phyloP scores from a whole-genome alignment of 2,888 invertebrate species.

The Tolmerus cingulatus region DNA sequence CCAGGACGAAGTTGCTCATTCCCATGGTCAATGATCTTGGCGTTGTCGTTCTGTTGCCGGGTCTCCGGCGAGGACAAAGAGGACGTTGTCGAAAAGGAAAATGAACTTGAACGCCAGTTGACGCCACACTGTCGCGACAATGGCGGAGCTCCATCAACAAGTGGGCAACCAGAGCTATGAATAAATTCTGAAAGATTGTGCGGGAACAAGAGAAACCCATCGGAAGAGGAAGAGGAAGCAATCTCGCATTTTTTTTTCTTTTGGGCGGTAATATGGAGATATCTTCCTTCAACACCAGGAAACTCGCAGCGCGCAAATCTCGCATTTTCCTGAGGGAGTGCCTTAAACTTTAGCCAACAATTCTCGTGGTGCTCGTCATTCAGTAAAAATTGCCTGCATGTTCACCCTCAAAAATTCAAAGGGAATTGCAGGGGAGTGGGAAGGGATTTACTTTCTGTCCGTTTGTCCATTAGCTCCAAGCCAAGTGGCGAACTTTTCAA shows the following conservation, averaged over 20 bases:
- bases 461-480: not conserved
- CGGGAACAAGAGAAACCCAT: not conserved
- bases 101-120: not conserved
- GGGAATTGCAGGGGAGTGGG: not conserved
- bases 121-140: not conserved
- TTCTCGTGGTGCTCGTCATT: not conserved
- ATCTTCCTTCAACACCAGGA: not conserved
- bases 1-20: not conserved
- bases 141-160: not conserved
- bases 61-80: not conserved
- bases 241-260: not conserved
- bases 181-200: not conserved
- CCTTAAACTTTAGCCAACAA: not conserved
- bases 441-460: not conserved
- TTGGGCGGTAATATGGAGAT: not conserved
- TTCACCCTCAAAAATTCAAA: not conserved
- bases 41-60: not conserved
- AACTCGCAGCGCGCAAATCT: not conserved
- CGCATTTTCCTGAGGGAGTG: not conserved
- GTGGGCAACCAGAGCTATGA: not conserved
- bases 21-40: not conserved
- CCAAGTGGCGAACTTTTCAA: not conserved
- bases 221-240: not conserved
- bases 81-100: not conserved
- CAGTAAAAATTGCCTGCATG: not conserved